phyloP scores from a whole-genome alignment of 2,113 vertebrate genomes.

The Vanacampus margaritifer region DNA sequence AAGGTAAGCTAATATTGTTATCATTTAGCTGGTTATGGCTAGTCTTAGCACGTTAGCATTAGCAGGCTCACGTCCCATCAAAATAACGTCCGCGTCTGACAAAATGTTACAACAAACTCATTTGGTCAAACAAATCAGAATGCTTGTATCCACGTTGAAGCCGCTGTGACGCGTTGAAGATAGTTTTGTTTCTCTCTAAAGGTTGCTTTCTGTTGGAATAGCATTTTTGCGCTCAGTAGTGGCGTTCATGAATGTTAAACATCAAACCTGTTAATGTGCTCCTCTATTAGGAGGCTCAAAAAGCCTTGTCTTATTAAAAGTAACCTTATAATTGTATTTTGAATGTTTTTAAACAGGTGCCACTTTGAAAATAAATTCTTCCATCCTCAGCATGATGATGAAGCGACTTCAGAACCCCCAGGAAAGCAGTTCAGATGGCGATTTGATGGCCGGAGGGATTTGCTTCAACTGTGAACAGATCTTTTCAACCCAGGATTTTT shows the following conservation, averaged over 20 bases:
- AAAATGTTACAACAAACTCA: neutral
- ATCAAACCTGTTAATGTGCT: neutral
- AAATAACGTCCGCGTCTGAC: constrained; percentile 3
- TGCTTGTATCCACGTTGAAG: neutral
- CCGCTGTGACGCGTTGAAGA: neutral
- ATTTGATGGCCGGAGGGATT: constrained; percentile 32
- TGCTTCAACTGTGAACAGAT: constrained; percentile 66
- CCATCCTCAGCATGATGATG: constrained; percentile 36
- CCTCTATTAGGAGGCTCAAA: neutral
- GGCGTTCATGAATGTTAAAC: neutral
- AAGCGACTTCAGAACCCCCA: neutral
- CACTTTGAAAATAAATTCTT: constrained; percentile 1
- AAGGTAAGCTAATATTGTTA: constrained; percentile 26
- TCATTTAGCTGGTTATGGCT: constrained; percentile 15
- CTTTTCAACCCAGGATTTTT: constrained; percentile 46
- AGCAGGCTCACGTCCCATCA: constrained; percentile 22
- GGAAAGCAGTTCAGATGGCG: constrained; percentile 5
- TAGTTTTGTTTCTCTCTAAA: neutral
- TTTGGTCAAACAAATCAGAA: neutral
- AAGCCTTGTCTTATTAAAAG: no score
- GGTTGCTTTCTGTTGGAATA: neutral
- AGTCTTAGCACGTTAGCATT: constrained; percentile 29
- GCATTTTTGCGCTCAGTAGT: no score
- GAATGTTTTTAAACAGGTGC: constrained; percentile 5
- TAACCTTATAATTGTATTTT: neutral